These are phyloP conservation scores for Otis tarda DNA, from an alignment of 2,113 vertebrate species.

Conservation along the genomic window DNA sequence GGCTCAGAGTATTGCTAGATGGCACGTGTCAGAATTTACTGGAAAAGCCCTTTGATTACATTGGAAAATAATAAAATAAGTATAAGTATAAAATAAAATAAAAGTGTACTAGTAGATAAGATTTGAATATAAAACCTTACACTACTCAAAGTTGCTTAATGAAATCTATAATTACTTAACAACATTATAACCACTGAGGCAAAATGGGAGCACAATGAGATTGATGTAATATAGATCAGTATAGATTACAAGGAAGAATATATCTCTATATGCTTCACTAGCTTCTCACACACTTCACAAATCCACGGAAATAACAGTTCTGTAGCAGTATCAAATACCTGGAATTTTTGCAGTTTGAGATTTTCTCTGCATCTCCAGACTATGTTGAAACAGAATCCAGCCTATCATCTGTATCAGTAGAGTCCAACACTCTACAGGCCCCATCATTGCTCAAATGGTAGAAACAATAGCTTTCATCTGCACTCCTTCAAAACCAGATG, in stretches of 20 bases:
- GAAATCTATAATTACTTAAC: background rate
- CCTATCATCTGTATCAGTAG: background rate
- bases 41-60: background rate
- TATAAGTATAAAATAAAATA: no score
- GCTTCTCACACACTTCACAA: background rate
- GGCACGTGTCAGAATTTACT: background rate
- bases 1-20: background rate
- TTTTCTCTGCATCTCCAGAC: background rate
- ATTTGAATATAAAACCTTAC: background rate
- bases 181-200: background rate
- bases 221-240: background rate
- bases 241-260: background rate
- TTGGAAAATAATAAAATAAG: background rate
- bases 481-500: slow-evolving; percentile 4
- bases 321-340: background rate
- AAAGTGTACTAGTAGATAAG: background rate
- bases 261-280: background rate
- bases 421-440: background rate
- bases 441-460: background rate
- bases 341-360: background rate
- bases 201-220: background rate
- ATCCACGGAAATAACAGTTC: background rate
- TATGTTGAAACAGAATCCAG: slow-evolving; percentile 2
- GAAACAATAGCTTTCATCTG: slow-evolving; percentile 3
- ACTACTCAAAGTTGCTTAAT: background rate